phyloP scores from a whole-genome alignment of 1,140 invertebrate species.

The Helicoverpa zea region DNA sequence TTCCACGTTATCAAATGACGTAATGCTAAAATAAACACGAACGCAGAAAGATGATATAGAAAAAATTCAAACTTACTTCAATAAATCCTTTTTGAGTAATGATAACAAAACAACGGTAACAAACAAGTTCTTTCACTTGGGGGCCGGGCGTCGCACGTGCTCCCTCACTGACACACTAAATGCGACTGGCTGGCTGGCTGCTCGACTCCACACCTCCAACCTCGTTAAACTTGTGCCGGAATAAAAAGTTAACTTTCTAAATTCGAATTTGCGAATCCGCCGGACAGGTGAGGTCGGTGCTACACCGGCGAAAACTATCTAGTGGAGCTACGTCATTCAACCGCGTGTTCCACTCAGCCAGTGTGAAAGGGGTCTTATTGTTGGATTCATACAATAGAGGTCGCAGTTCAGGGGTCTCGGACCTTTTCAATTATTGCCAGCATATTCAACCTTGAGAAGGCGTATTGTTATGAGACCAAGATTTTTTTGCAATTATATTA shows the following conservation, averaged over 20 bases:
- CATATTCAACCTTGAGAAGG: slow-evolving; percentile 5
- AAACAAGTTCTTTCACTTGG: slow-evolving; percentile 58
- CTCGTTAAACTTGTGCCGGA: slow-evolving; percentile 75
- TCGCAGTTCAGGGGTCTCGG: slow-evolving; percentile 58
- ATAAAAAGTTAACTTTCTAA: slow-evolving; percentile 83
- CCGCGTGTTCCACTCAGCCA: slow-evolving; percentile 18
- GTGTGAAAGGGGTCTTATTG: slow-evolving; percentile 38
- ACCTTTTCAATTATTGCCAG: slow-evolving; percentile 27
- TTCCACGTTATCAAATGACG: slow-evolving; percentile 33
- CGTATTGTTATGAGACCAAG: not conserved
- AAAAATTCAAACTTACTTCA: slow-evolving; percentile 39
- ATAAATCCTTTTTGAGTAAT: slow-evolving; percentile 37
- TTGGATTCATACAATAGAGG: slow-evolving; percentile 55
- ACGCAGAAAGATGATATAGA: not conserved
- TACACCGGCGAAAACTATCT: slow-evolving; percentile 10
- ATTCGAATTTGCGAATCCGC: slow-evolving; percentile 75
- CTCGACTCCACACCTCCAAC: slow-evolving; percentile 56
- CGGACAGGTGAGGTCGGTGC: slow-evolving; percentile 60
- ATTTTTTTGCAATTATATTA: no score
- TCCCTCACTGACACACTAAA: slow-evolving; percentile 62
- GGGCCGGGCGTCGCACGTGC: slow-evolving; percentile 58
- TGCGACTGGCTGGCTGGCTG: slow-evolving; percentile 65
- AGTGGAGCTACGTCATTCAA: slow-evolving; percentile 9
- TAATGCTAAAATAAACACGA: slow-evolving; percentile 19
- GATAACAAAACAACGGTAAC: slow-evolving; percentile 52